phyloP scores from a whole-genome alignment of 1,140 invertebrate species.

The Drosophila virilis region DNA sequence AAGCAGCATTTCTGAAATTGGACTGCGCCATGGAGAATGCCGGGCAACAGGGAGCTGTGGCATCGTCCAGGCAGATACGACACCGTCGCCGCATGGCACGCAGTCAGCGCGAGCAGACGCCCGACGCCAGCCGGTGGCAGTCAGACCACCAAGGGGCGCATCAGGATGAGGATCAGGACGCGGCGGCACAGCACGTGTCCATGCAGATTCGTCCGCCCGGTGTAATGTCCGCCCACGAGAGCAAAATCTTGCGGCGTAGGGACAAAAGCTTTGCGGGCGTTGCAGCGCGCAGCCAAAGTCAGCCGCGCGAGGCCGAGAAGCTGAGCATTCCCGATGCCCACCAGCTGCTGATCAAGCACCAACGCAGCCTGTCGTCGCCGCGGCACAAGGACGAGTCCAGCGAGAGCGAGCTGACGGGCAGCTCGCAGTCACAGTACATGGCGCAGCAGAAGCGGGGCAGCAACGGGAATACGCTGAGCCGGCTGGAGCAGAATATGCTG shows the following conservation, averaged over 20 bases:
- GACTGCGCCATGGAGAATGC: conserved; percentile 48
- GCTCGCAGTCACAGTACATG: conserved; percentile 29
- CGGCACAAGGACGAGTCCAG: conserved; percentile 80
- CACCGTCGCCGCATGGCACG: conserved; percentile 64
- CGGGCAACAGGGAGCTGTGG: not conserved
- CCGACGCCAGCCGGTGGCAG: conserved; percentile 81
- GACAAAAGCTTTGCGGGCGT: conserved; percentile 69
- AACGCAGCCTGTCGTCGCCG: conserved; percentile 80
- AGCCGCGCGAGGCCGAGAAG: conserved; percentile 83
- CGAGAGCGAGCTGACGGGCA: conserved; percentile 68
- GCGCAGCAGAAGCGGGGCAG: conserved; percentile 18
- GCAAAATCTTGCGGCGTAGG: conserved; percentile 77
- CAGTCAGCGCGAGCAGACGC: conserved; percentile 86
- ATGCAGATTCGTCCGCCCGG: conserved; percentile 80
- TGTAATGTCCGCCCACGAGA: conserved; percentile 75
- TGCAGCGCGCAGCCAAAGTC: conserved; percentile 84
- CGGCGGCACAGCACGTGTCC: conserved; percentile 57
- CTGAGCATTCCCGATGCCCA: conserved; percentile 67
- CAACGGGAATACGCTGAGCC: conserved; percentile 60
- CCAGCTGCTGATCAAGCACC: conserved; percentile 74
- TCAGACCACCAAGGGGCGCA: conserved; percentile 17
- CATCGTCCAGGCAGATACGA: conserved; percentile 36
- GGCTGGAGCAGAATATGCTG: conserved; percentile 75
- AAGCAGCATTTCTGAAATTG: conserved; percentile 31
- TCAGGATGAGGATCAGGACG: not conserved